Percentiles rank a stretch among this genome's conserved stretches.
Evolutionary conservation across 2,113 vertebrate species (phyloP).

Genomic region (Charina bottae): DNA sequence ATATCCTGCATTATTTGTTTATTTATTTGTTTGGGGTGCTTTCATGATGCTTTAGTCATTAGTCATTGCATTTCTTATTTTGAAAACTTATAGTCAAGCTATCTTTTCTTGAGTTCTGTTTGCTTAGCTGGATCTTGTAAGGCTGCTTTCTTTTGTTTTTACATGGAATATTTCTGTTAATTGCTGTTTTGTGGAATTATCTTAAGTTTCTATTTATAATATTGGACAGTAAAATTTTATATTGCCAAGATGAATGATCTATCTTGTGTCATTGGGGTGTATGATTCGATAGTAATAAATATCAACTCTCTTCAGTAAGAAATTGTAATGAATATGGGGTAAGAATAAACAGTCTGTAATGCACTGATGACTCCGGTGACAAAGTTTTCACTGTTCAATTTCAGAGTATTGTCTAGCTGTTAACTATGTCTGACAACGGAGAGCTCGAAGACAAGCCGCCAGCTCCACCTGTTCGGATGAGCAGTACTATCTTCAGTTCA

Average conservation of each 20-base stretch:
- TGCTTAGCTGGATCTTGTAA: neutral
- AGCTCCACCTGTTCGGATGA: constrained; percentile 95
- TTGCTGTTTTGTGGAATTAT: neutral
- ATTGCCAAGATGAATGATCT: neutral
- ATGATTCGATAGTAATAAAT: neutral
- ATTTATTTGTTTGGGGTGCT: neutral
- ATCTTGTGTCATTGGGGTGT: neutral
- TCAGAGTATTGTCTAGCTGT: constrained; percentile 62
- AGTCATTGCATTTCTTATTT: neutral
- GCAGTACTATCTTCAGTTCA: constrained; percentile 88
- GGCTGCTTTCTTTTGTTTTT: neutral
- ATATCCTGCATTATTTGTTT: neutral
- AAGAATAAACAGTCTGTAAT: neutral
- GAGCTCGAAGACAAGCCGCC: constrained; percentile 97
- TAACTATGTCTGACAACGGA: constrained; percentile 93
- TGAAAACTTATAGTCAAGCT: neutral
- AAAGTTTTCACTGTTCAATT: constrained; percentile 42
- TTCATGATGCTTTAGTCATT: neutral
- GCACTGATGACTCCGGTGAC: neutral
- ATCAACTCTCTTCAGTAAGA: neutral
- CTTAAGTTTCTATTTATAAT: neutral
- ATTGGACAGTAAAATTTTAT: neutral
- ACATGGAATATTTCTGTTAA: neutral
- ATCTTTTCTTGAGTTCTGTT: neutral
- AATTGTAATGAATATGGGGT: neutral